Evolutionary conservation across 2,113 vertebrate species (phyloP).

Genomic region (Gallinago jamesoni): DNA sequence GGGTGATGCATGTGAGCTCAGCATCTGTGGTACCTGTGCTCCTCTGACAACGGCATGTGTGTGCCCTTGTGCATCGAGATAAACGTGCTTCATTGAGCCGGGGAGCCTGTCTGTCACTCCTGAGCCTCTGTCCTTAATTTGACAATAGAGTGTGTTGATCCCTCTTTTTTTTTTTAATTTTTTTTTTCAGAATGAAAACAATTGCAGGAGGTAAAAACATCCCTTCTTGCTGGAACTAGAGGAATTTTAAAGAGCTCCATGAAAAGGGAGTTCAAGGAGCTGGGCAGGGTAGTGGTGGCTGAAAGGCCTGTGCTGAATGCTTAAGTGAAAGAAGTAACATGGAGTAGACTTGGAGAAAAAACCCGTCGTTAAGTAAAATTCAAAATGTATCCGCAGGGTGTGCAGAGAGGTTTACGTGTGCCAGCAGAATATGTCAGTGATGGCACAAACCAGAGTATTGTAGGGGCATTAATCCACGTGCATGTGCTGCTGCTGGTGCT

Average conservation of each 20-base stretch:
- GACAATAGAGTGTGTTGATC: background rate
- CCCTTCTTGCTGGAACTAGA: background rate
- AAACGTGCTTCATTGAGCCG: background rate
- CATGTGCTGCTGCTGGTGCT: background rate
- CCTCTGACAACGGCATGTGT: background rate
- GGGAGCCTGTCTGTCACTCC: background rate
- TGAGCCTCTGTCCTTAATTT: background rate
- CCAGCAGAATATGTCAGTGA: background rate
- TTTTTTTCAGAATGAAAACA: background rate
- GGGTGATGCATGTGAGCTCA: fast-evolving
- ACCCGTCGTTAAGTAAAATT: background rate
- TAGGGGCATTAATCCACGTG: background rate
- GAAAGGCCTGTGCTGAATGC: background rate
- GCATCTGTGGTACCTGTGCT: background rate
- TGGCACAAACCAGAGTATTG: background rate
- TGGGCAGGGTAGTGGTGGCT: background rate
- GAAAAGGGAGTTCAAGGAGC: background rate
- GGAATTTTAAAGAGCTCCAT: slow-evolving; percentile 2
- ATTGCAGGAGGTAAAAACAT: background rate
- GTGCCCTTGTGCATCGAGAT: background rate
- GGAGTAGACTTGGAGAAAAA: background rate
- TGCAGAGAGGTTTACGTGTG: background rate
- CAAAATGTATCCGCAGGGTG: background rate
- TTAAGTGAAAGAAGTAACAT: background rate
- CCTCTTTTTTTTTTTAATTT: background rate